A percentile compares a stretch with the other conserved stretches of the same genome.
Evolutionary conservation across 2,113 vertebrate genomes (phyloP).

Genomic region (Apistogramma diplotaenia): DNA sequence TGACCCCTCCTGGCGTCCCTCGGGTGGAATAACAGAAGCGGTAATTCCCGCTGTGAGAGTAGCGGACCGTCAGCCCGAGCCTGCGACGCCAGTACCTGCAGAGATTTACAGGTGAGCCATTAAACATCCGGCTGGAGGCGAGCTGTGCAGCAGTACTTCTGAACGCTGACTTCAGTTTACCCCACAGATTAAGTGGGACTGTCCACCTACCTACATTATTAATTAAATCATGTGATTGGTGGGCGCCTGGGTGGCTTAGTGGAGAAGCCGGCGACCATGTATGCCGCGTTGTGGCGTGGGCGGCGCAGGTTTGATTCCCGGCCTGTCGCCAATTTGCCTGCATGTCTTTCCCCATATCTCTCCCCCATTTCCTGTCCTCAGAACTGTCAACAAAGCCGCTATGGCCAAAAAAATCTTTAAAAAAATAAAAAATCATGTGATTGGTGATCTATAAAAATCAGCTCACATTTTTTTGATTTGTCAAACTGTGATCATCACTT

Average conservation of each 20-base stretch:
- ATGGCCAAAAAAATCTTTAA: no score
- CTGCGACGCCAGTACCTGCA: constrained; percentile 85
- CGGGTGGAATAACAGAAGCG: constrained; percentile 89
- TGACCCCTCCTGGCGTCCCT: constrained; percentile 78
- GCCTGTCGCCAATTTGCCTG: no score
- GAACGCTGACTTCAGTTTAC: background rate
- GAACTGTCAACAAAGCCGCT: no score
- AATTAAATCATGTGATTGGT: background rate
- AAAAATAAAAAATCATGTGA: background rate
- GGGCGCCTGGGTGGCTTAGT: no score
- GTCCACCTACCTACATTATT: background rate
- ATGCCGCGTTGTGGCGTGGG: no score
- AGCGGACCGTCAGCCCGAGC: constrained; percentile 84
- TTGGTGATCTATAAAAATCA: background rate
- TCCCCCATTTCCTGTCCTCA: no score
- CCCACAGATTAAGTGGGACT: background rate
- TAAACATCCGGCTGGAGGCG: no score
- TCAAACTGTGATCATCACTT: background rate
- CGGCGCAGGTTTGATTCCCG: no score
- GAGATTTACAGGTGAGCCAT: background rate
- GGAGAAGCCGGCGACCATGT: no score
- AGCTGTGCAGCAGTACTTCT: background rate
- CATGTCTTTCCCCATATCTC: no score
- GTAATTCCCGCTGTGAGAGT: constrained; percentile 78
- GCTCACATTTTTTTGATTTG: background rate